A percentile compares a stretch with the other conserved stretches of the same genome.
These are phyloP conservation scores for Alexandromys fortis DNA, from an alignment of 2,113 vertebrate species.

Conservation along the genomic window DNA sequence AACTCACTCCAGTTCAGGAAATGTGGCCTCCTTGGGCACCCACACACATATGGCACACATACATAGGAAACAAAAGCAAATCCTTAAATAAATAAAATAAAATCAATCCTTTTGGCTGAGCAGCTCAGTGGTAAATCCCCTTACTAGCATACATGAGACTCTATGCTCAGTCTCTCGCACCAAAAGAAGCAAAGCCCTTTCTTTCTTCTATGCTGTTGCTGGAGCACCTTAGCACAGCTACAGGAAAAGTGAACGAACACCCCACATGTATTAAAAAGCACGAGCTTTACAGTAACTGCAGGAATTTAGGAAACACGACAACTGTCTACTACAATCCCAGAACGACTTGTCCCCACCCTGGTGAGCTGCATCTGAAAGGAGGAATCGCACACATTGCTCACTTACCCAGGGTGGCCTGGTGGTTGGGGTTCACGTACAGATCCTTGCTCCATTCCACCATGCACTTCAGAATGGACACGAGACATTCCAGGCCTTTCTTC, in stretches of 20 bases:
- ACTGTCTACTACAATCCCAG: neutral
- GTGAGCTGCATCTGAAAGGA: neutral
- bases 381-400: accelerated
- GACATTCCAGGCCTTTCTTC: constrained; percentile 98
- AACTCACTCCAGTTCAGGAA: neutral
- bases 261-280: neutral
- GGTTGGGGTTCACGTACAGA: constrained; percentile 97
- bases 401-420: constrained; percentile 95
- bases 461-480: constrained; percentile 98
- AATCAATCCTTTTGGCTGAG: neutral
- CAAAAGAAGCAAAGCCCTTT: neutral
- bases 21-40: neutral
- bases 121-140: neutral
- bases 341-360: neutral
- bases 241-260: neutral
- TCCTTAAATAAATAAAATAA: neutral
- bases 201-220: neutral
- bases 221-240: neutral
- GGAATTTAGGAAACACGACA: neutral
- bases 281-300: neutral
- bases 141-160: neutral
- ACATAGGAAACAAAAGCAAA: neutral
- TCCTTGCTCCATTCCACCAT: constrained; percentile 99
- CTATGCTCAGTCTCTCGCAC: neutral
- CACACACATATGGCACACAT: neutral